Evolutionary conservation across 1,140 invertebrate genomes (phyloP).

Genomic region (Littorina saxatilis): DNA sequence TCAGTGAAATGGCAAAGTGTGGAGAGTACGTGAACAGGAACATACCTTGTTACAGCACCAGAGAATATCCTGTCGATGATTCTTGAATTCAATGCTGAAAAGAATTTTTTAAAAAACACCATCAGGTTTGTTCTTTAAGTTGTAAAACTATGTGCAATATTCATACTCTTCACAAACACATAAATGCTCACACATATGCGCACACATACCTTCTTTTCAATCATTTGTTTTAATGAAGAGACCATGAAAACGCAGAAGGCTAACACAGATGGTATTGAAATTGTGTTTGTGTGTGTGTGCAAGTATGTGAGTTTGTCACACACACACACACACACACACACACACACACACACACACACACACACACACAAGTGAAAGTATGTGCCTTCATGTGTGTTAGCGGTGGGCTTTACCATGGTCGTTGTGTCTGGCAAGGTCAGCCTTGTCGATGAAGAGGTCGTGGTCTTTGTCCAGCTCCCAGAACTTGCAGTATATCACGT

Average conservation of each 20-base stretch:
- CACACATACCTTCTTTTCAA: too few species aligned
- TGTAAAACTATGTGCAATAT: too few species aligned
- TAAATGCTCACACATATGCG: too few species aligned
- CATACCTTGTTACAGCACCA: conserved; percentile 90
- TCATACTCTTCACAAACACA: too few species aligned
- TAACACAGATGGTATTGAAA: too few species aligned
- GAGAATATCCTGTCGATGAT: conserved; percentile 99
- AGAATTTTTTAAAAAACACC: too few species aligned
- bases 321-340: neutral
- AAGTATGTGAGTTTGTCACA: neutral
- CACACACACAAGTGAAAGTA: neutral
- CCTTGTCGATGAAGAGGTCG: conserved; percentile 95
- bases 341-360: neutral
- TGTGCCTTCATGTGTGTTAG: too few species aligned
- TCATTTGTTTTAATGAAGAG: too few species aligned
- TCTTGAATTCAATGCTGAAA: conserved; percentile 91
- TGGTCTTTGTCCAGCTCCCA: conserved; percentile 99
- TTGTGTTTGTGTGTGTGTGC: neutral
- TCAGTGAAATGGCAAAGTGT: too few species aligned
- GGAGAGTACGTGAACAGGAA: too few species aligned
- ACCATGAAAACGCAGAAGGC: too few species aligned
- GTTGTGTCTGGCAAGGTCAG: conserved; percentile 95
- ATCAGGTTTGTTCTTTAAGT: too few species aligned
- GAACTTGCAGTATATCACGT: conserved; percentile 99
- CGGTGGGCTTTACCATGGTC: conserved; percentile 91